Evolutionary conservation across 2,888 invertebrate genomes (phyloP), one percentile per base, ranked within the genome.

Genomic region (Poecilobothrus nobilitatus): DNA sequence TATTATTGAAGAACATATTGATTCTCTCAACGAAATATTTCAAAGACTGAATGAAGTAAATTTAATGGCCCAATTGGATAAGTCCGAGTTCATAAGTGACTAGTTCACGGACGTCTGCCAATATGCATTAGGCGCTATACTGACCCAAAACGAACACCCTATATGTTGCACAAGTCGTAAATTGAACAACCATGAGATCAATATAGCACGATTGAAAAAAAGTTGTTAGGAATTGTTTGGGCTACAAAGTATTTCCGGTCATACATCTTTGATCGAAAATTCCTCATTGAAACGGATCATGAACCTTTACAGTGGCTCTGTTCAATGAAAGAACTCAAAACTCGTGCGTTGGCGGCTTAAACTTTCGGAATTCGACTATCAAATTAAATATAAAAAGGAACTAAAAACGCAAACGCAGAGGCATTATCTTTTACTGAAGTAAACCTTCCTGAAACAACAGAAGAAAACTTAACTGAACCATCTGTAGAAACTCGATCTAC

Each of bases 281-380:
- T n/a, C n/a, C n/a, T n/a, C n/a, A n/a, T n/a, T 75, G 64, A 77
- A 73, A 2, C 67, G 0, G 78, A 78, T 68, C 76, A 78, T 69
- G 73, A 73, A 67, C 75, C 76, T 1, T 69, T 78, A 2, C 66
- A 68, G 44, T 76, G 74, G 75, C 67, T 74, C n/a, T 7, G 20
- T 73, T 7, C 75, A 75, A 68, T 75, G 76, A 33, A 73, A 74
- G 18, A 73, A 72, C 34, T 72, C 74, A 1, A 72, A 74, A 66
- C 66, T 80, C 5, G 68, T 75, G 1, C 65, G 76, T 27, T 77
- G 76, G 77, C 66, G 75, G 37, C 67, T 78, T 12, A 73, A 74
- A 71, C 69, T 77, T 2, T 71, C 73, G 20, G 75, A 76, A 68
- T 77, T 72, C 72, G 72, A n/a, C n/a, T 41, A 72, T 73, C 37